Evolutionary conservation across 1,140 invertebrate species (phyloP), one percentile per base, ranked within the genome.

Genomic region (Leguminivora glycinivorella): DNA sequence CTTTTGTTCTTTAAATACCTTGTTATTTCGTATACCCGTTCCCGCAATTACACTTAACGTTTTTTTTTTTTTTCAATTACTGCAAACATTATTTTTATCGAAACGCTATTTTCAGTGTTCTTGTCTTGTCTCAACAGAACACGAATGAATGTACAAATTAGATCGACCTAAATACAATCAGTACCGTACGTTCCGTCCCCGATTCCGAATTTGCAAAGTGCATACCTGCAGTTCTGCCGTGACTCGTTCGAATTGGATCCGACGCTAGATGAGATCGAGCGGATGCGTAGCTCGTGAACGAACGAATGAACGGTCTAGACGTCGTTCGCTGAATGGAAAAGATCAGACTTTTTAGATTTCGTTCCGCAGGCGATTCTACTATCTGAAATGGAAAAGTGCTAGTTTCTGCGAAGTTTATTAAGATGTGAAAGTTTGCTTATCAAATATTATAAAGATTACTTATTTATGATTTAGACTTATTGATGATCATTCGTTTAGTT

Each of bases 211-310:
- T n/a, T 63, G 25, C 6, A 17, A 63, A 63, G 58, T 31, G 58
- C 58, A 63, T 60, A 60, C 56, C 56, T 60, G 56, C 70, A 72
- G 31, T 34, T 47, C 31, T 29, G 52, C 25, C 43, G 63, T 26
- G 56, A 26, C 34, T 47, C 56, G 56, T 17, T 63, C 67, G 63
- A 58, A 72, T 72, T 68, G 56, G 56, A 72, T 66, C 67, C 24
- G 67, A 69, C 56, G 67, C 29, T 40, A 66, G 56, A 72, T 72
- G 68, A 29, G 67, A 72, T 72, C 68, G 56, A 68, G 34, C 22
- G 47, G 56, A 29, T 31, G 10, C 70, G 43, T 17, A 56, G n/a
- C 56, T 17, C 22, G 24, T 14, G 25, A 24, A 6, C 26, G n/a
- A 31, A 31, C 14, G 26, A n/a, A 29, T 29, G 58, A 63, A 17